Evolutionary conservation across 2,113 vertebrate genomes (phyloP).

Genomic region (Helogale parvula): DNA sequence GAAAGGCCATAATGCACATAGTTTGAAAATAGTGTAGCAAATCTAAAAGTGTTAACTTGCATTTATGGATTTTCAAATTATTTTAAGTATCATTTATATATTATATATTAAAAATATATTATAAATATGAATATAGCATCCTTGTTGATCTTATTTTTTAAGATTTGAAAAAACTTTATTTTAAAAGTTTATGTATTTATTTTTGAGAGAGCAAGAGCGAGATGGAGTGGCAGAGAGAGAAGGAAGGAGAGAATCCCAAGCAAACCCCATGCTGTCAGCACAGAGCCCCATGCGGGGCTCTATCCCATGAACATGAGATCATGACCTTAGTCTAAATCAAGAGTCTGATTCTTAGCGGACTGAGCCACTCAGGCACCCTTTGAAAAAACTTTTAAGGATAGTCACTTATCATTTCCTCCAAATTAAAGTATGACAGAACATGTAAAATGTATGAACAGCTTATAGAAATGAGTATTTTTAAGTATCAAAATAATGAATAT

Average conservation of each 20-base stretch:
- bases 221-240: too few relatives aligned
- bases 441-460: background rate
- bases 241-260: too few relatives aligned
- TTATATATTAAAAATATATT: background rate
- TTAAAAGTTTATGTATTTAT: too few relatives aligned
- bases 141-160: background rate
- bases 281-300: too few relatives aligned
- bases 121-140: background rate
- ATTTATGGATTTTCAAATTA: constrained; percentile 16
- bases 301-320: too few relatives aligned
- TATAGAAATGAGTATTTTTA: constrained; percentile 17
- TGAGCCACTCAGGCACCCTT: background rate
- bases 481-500: background rate
- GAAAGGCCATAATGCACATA: background rate
- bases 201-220: too few relatives aligned
- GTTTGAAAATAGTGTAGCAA: constrained; percentile 2
- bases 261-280: too few relatives aligned
- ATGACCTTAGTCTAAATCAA: too few relatives aligned
- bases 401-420: background rate
- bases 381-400: background rate
- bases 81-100: background rate
- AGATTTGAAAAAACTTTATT: background rate
- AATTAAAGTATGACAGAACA: background rate
- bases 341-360: too few relatives aligned
- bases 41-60: background rate